Conservation (phyloP, 1,140 invertebrate species). For the Steinernema khuongi region DNA sequence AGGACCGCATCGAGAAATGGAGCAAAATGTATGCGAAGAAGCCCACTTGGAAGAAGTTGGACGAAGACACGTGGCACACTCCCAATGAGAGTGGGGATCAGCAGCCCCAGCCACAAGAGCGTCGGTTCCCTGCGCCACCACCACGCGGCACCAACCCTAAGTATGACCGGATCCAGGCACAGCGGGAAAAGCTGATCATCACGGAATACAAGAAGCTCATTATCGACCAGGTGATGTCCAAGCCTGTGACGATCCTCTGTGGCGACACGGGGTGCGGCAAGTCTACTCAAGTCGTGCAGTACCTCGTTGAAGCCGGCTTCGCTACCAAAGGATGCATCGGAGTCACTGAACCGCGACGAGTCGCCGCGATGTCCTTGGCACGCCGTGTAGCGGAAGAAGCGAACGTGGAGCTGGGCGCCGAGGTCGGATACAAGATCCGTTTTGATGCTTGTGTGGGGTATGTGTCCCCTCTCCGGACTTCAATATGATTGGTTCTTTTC, state of each 20-base stretch:
- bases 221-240: not conserved
- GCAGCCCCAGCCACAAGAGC: not conserved
- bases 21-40: not conserved
- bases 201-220: not conserved
- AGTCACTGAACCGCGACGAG: conserved; percentile 82
- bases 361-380: conserved; percentile 82
- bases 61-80: not conserved
- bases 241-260: conserved; percentile 66
- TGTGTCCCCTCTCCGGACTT: too few species aligned
- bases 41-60: not conserved
- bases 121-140: not conserved
- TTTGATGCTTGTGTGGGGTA: conserved; percentile 72
- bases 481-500: conserved; percentile 40
- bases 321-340: conserved; percentile 67
- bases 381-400: conserved; percentile 82
- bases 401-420: conserved; percentile 71
- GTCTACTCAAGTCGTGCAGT: conserved; percentile 87
- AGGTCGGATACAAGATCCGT: conserved; percentile 84
- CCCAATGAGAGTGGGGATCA: not conserved
- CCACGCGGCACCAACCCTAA: not conserved
- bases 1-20: not conserved
- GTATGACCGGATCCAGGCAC: not conserved
- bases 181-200: not conserved
- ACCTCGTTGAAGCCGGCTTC: conserved; percentile 85
- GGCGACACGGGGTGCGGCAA: conserved; percentile 96